Evolutionary conservation across 2,888 invertebrate species (phyloP), one percentile per base, ranked within the genome.

Genomic region (Caenorhabditis plicata): DNA sequence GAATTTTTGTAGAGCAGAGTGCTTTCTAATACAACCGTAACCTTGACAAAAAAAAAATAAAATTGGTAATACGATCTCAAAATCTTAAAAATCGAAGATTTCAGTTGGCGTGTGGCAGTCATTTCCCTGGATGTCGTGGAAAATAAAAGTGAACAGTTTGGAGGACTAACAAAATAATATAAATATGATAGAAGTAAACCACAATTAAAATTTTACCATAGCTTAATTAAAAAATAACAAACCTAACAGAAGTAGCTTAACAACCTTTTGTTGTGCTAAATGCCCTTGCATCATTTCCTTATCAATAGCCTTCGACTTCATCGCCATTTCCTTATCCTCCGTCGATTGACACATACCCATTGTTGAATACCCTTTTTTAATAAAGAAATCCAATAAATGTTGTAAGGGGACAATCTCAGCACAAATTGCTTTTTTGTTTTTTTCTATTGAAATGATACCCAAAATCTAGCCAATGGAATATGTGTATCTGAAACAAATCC

Each of bases 311-410:
- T 70, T 75, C 41, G 77, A 79, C 55, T 78, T 79, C 46, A 61
- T 43, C 17, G 63, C 50, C 45, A 72, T 48, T 38, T 78, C 77
- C 60, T 78, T 78, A 54, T 78, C 78, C 38, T 78, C 78, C 23
- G 67, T 53, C 35, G 78, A 78, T 53, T 78, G 78, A 52, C 78
- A 78, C 33, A 73, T 47, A 25, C 78, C 78, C 78, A 78, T 78
- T 15, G 3, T 43, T n/a, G n/a, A n/a, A n/a, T n/a, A n/a, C n/a
- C n/a, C n/a, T n/a, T n/a, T n/a, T n/a, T n/a, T n/a, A n/a, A n/a
- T n/a, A n/a, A n/a, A n/a, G n/a, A n/a, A n/a, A n/a, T n/a, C n/a
- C n/a, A n/a, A n/a, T n/a, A n/a, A n/a, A n/a, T n/a, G n/a, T n/a
- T n/a, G n/a, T n/a, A n/a, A n/a, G n/a, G n/a, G n/a, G n/a, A n/a